Evolutionary conservation across 2,888 invertebrate genomes (phyloP), one percentile per base, ranked within the genome.

Genomic region (Epistrophe grossulariae): DNA sequence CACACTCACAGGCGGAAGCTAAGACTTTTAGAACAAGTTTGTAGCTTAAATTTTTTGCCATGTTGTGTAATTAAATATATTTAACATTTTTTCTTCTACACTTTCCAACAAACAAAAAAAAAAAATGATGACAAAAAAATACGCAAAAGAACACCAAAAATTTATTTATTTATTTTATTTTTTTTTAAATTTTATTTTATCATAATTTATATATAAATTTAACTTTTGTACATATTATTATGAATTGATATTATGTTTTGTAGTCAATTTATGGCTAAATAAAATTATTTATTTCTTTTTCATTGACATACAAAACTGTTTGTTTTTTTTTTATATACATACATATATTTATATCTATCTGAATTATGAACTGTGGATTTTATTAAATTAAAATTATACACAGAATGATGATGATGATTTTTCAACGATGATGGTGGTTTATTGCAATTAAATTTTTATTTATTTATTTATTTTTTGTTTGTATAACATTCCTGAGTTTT

Each of bases 1-100:
- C 97, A 97, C 94, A 97, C 97, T 90, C 97, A 98, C 93, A 95
- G 97, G 91, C 94, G 98, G 93, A 98, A 98, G 94, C 95, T 98
- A 90, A 95, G 97, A 93, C 95, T 98, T 91, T 95, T 98, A 91
- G 97, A 98, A 94, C 98, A 98, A 97, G 98, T 97, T 94, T 92
- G 92, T 91, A 90, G 92, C 92, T 92, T 92, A 92, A 92, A 92
- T 92, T 92, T 92, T 92, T 92, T 92, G 92, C 92, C 92, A 92
- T 92, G 92, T 92, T 92, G 92, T 92, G 92, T 92, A 92, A 92
- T 92, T 92, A 92, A 88, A 87, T 83, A 87, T 79, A 79, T 79
- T 87, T 87, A 79, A 87, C 87, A 87, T 87, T 87, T 87, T 82
- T 83, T 87, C 85, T 85, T 64, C 83, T 79, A 87, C 87, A 87